phyloP scores from a whole-genome alignment of 2,113 vertebrate species.

The Asarcornis scutulata region DNA sequence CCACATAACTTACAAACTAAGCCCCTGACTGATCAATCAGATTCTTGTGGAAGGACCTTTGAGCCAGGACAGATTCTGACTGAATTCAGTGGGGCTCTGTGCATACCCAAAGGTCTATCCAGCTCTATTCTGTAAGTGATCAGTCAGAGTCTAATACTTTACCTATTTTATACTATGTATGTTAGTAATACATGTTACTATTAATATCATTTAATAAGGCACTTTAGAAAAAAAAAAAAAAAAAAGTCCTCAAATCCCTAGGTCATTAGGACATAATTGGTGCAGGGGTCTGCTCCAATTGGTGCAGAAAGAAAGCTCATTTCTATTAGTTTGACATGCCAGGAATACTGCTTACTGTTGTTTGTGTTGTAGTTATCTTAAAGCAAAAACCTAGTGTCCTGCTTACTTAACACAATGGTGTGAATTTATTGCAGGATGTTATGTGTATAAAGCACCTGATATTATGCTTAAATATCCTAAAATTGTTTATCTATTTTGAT shows the following conservation, averaged over 20 bases:
- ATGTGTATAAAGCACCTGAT: background rate
- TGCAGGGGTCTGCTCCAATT: background rate
- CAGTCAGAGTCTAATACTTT: slow-evolving; percentile 34
- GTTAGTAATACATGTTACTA: slow-evolving; percentile 13
- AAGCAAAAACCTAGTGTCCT: slow-evolving; percentile 70
- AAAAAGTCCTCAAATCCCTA: background rate
- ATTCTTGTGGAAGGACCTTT: slow-evolving; percentile 4
- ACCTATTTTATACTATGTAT: slow-evolving; percentile 7
- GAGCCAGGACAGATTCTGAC: background rate
- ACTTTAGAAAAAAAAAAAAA: background rate
- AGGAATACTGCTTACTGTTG: slow-evolving; percentile 36
- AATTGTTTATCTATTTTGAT: slow-evolving; percentile 60
- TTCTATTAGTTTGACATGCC: slow-evolving; percentile 8
- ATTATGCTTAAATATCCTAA: slow-evolving; percentile 2
- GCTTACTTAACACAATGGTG: slow-evolving; percentile 56
- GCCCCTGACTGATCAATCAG: slow-evolving; percentile 19
- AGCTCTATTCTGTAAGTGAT: slow-evolving; percentile 4
- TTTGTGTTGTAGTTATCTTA: slow-evolving; percentile 30
- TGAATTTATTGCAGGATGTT: slow-evolving; percentile 27
- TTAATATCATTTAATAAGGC: slow-evolving; percentile 31
- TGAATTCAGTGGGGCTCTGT: background rate
- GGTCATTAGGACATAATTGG: background rate
- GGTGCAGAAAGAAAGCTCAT: background rate
- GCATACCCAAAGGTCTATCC: slow-evolving; percentile 1
- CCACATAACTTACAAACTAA: slow-evolving; percentile 46